Base-by-base conservation (phyloP, 1,140 invertebrate species). In the Mya arenaria region DNA sequence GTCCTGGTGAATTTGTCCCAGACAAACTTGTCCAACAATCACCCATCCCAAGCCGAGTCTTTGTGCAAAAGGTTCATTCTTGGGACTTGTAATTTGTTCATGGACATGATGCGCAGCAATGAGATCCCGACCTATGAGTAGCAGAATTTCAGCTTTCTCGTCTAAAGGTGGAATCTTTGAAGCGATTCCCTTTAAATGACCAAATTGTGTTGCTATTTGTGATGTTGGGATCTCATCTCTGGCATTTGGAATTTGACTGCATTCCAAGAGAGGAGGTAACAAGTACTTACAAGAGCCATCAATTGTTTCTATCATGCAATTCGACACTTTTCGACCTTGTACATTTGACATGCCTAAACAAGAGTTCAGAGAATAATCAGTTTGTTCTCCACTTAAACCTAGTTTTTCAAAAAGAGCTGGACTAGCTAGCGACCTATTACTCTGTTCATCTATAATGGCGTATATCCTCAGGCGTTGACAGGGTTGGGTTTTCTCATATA, bases 401-500 rank as follows among this genome's bases (percentile, higher is more conserved):
- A 82, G 66, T 0, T 4, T 52, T n/a, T 72, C 69, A 52, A 84
- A 79, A n/a, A 84, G 36, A 36, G 23, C 23, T 19, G 74, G n/a
- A 19, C 34, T 63, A 1, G 39, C 83, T 25, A 80, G 39, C 3
- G 75, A 66, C 32, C 32, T 36, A 48, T 84, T 84, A 48, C 83
- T 84, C 30, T 84, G 75, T 58, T 84, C 77, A 56, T 80, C 83
- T 52, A 80, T 56, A 0, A 84, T 63, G 28, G 75, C 75, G 37
- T 80, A 84, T 23, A 60, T 36, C 25, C 39, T 48, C 17, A 65
- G 37, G 4, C 60, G n/a, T 25, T 36, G 25, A 13, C 62, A 52
- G 37, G 65, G 83, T 58, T 66, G 37, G 25, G 44, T 72, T 15
- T 36, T 25, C 34, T 32, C 62, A 48, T 66, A 74, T 25, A 84